Conservation (phyloP, 2,888 invertebrate species). For the Deroplatys truncata region DNA sequence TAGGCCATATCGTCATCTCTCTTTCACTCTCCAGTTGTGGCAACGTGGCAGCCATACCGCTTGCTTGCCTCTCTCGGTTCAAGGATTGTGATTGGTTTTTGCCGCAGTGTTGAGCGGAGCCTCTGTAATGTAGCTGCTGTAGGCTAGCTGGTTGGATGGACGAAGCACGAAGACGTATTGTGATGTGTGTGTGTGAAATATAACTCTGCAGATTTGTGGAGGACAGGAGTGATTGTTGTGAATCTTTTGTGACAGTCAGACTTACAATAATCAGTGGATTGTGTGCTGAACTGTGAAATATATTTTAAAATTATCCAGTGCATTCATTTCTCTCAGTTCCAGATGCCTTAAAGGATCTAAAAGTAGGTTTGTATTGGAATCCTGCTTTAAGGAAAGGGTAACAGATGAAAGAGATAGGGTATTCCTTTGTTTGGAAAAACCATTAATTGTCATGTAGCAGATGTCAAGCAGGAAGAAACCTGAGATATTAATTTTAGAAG, state of each 20-base stretch:
- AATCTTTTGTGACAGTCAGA: background rate
- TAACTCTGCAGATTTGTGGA: background rate
- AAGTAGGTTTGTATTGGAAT: background rate
- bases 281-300: background rate
- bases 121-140: slow-evolving; percentile 2
- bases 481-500: background rate
- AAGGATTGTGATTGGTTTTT: slow-evolving; percentile 28
- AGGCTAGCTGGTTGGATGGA: background rate
- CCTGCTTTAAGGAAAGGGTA: background rate
- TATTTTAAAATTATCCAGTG: background rate
- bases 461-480: background rate
- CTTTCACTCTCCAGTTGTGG: slow-evolving; percentile 20
- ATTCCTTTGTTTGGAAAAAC: background rate
- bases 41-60: slow-evolving; percentile 29
- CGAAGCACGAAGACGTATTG: background rate
- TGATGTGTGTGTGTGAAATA: background rate
- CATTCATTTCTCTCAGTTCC: background rate
- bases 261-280: background rate
- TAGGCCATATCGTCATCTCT: slow-evolving; percentile 14
- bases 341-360: background rate
- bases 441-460: background rate
- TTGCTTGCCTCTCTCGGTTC: slow-evolving; percentile 7
- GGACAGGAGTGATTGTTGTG: background rate
- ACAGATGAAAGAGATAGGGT: background rate
- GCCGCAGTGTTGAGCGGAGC: slow-evolving; percentile 9